These are phyloP conservation scores for Shinisaurus crocodilurus DNA, from an alignment of 2,113 vertebrate genomes.

Conservation along the genomic window DNA sequence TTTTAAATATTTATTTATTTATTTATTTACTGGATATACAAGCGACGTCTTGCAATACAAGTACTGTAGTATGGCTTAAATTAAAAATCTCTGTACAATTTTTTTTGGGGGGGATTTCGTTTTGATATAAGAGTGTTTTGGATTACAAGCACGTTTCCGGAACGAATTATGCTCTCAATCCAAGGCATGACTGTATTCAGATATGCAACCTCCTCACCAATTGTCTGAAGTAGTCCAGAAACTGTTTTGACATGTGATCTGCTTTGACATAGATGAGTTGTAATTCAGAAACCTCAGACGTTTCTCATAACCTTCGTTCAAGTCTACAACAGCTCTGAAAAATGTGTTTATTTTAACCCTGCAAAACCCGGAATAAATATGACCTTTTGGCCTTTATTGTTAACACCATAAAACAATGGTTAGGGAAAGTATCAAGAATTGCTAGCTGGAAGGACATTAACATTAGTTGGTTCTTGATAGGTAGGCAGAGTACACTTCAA, in stretches of 20 bases:
- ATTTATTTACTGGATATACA: no score
- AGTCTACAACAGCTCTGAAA: not conserved
- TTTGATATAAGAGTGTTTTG: no score
- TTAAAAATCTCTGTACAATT: no score
- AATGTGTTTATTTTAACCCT: not conserved
- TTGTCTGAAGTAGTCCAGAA: not conserved
- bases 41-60: no score
- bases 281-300: not conserved
- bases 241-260: not conserved
- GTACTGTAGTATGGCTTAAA: no score
- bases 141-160: no score
- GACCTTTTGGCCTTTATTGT: not conserved
- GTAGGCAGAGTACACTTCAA: not conserved
- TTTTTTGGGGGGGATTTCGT: no score
- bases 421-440: not conserved
- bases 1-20: no score
- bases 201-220: no score
- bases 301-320: not conserved
- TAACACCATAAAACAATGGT: not conserved
- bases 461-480: not conserved
- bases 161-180: no score
- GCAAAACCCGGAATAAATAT: not conserved
- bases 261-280: not conserved
- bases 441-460: not conserved
- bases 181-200: no score